Evolutionary conservation across 2,113 vertebrate genomes (phyloP).

Genomic region (Oncorhynchus keta): DNA sequence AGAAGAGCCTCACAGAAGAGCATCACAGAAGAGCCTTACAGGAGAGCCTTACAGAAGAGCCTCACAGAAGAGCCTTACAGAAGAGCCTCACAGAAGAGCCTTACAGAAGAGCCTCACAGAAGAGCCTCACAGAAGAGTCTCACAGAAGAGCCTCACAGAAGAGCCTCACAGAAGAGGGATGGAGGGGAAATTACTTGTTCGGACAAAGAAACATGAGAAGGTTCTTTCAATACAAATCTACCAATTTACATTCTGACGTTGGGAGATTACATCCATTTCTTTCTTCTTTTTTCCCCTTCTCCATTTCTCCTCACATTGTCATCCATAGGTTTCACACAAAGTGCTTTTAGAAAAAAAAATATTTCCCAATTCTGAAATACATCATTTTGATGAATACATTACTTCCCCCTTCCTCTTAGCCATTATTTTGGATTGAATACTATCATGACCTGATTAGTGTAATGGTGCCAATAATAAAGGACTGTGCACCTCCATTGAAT

Average conservation of each 20-base stretch:
- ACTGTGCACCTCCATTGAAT: slow-evolving; percentile 18
- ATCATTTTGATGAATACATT: slow-evolving; percentile 40
- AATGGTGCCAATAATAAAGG: slow-evolving; percentile 19
- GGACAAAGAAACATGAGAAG: slow-evolving; percentile 77
- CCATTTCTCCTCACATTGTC: slow-evolving; percentile 55
- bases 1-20: slow-evolving; percentile 66
- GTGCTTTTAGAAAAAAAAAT: slow-evolving; percentile 32
- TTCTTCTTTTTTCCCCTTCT: slow-evolving; percentile 33
- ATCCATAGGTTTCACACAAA: slow-evolving; percentile 61
- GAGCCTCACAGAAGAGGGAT: slow-evolving; percentile 65
- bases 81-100: slow-evolving; percentile 68
- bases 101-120: slow-evolving; percentile 64
- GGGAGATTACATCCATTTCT: slow-evolving; percentile 69
- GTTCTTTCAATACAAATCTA: slow-evolving; percentile 75
- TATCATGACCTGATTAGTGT: slow-evolving; percentile 36
- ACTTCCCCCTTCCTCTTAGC: slow-evolving; percentile 8
- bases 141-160: slow-evolving; percentile 62
- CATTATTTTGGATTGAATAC: slow-evolving; percentile 34
- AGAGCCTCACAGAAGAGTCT: no score
- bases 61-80: slow-evolving; percentile 65
- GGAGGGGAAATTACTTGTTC: slow-evolving; percentile 72
- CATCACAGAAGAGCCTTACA: slow-evolving; percentile 65
- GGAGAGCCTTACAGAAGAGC: slow-evolving; percentile 66
- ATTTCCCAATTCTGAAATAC: slow-evolving; percentile 32
- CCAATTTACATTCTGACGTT: slow-evolving; percentile 70